Evolutionary conservation across 2,113 vertebrate species (phyloP).

Genomic region (Halichoeres trimaculatus): DNA sequence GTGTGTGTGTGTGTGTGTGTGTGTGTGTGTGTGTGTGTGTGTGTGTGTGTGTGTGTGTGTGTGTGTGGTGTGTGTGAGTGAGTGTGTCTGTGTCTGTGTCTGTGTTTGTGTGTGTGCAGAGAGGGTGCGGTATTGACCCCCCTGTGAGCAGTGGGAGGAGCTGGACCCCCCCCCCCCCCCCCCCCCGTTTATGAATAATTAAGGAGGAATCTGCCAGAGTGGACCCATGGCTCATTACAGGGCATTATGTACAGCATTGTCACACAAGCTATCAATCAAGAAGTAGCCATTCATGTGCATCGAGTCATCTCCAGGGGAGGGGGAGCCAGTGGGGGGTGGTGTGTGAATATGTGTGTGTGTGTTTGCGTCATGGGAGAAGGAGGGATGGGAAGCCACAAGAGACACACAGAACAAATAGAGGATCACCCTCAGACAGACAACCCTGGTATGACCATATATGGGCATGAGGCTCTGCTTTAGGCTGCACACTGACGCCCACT

Average conservation of each 20-base stretch:
- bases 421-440: constrained; percentile 40
- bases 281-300: constrained; percentile 68
- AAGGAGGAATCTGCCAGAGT: constrained; percentile 68
- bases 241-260: constrained; percentile 70
- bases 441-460: constrained; percentile 73
- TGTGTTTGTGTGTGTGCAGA: constrained; percentile 20
- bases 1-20: constrained; percentile 26
- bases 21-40: constrained; percentile 17
- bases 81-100: background rate
- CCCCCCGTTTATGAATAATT: constrained; percentile 80
- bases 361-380: constrained; percentile 7
- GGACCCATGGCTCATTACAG: constrained; percentile 73
- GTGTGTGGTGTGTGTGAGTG: constrained; percentile 15
- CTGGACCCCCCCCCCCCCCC: constrained; percentile 25
- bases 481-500: constrained; percentile 67
- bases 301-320: constrained; percentile 72
- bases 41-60: constrained; percentile 7
- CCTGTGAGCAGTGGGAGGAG: constrained; percentile 66
- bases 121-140: constrained; percentile 66
- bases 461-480: constrained; percentile 63
- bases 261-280: constrained; percentile 79
- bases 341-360: constrained; percentile 5
- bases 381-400: constrained; percentile 36
- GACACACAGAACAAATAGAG: constrained; percentile 44
- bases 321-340: constrained; percentile 21